Percentiles rank a stretch among this genome's conserved stretches.
phyloP scores from a whole-genome alignment of 37 sponge, comb jelly and placozoan species.

The Cladorhizidae sp. region DNA sequence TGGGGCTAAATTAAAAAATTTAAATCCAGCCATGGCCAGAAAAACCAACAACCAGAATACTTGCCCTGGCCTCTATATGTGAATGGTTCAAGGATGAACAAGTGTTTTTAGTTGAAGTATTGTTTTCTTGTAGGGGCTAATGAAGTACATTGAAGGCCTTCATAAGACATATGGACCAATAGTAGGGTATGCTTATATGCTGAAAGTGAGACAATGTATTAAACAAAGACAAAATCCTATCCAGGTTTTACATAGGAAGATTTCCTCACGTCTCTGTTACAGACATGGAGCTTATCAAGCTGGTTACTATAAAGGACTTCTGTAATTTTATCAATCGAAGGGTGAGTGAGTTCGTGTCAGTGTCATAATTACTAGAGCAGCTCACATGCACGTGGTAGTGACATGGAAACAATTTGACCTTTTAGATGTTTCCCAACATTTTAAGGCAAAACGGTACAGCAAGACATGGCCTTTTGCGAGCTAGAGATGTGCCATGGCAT shows the following conservation, averaged over 20 bases:
- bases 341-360: background rate
- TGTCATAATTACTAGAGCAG: background rate
- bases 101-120: background rate
- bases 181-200: conserved; percentile 21
- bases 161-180: conserved; percentile 38
- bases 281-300: conserved; percentile 64
- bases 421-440: background rate
- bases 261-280: conserved; percentile 22
- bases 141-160: conserved; percentile 5
- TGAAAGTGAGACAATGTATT: too few relatives aligned
- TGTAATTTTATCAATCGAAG: conserved; percentile 43
- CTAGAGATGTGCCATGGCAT: conserved; percentile 53
- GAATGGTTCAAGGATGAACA: too few relatives aligned
- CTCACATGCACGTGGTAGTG: too few relatives aligned
- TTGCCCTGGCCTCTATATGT: too few relatives aligned
- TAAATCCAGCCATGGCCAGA: too few relatives aligned
- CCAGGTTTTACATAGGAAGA: conserved; percentile 53
- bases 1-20: too few relatives aligned
- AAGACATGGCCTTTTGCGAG: conserved; percentile 39
- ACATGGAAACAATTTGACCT: background rate
- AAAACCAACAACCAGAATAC: too few relatives aligned
- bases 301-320: conserved; percentile 57
- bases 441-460: background rate
- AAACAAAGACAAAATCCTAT: too few relatives aligned
- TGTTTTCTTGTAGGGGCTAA: conserved; percentile 22